Evolutionary conservation across 1,140 invertebrate species (phyloP), one percentile per base, ranked within the genome.

Genomic region (Orchestia grillus): DNA sequence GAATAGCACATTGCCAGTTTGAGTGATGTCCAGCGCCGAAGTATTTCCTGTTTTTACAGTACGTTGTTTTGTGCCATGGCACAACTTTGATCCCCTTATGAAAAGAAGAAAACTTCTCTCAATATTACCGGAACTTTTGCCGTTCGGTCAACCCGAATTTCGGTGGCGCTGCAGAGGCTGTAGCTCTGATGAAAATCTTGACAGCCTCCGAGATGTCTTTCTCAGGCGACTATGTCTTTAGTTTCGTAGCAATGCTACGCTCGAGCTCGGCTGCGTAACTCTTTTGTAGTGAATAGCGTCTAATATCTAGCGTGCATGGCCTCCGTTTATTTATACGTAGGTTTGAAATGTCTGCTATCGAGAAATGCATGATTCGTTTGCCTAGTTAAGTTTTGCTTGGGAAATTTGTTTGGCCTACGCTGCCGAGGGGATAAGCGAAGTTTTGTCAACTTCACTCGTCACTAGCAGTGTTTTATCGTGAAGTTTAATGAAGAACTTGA

Each of bases 171-270:
- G 62, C 62, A 77, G 36, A 77, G 1, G 62, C 62, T 77, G 62
- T 77, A 77, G 62, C 62, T 77, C 62, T 77, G 62, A 77, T 77
- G 62, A 77, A 77, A 77, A 77, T 77, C 62, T 77, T 77, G 62
- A 77, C 62, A 77, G 62, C 62, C 62, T 77, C 62, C 62, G 3
- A 28, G 36, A 77, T 77, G 62, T 36, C 62, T 77, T 77, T 77
- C 11, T 77, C 62, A 36, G 62, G 62, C 62, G 62, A 36, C 62
- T 19, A 77, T 77, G 62, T 77, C 62, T 77, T 77, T 77, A 77
- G 62, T 77, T 77, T 36, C 36, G 62, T 77, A 77, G 28, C 11
- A 77, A 77, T 77, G 62, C 11, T 77, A 8, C 28, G 62, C 62
- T 36, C 11, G 62, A 77, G 1, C 62, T 19, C 62, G 11, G 62